Conservation (phyloP, 2,888 invertebrate species). For the Volucella inflata region DNA sequence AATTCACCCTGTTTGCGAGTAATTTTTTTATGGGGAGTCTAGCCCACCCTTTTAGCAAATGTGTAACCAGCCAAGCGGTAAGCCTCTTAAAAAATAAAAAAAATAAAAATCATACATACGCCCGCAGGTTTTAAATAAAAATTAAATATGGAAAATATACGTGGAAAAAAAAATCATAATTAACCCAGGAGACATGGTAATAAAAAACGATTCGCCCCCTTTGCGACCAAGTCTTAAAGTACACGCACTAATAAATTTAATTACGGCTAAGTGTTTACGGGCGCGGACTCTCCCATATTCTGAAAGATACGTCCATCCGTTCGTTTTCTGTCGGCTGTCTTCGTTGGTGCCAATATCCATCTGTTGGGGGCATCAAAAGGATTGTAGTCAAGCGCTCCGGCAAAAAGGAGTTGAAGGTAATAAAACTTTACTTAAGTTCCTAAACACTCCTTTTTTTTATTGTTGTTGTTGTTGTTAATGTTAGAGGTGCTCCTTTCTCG, state of each 20-base stretch:
- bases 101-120: neutral
- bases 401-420: conserved; percentile 22
- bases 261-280: conserved; percentile 64
- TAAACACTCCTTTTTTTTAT: conserved; percentile 61
- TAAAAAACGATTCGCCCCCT: neutral
- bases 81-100: conserved; percentile 16
- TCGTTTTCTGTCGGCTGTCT: neutral
- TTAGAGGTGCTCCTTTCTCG: neutral
- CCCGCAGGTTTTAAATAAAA: neutral
- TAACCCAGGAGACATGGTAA: no score
- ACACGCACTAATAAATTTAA: conserved; percentile 73
- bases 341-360: conserved; percentile 1
- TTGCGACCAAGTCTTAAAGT: conserved; percentile 42
- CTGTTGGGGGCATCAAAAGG: conserved; percentile 35
- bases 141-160: conserved; percentile 1
- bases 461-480: no score
- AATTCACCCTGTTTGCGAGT: conserved; percentile 21
- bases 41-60: conserved; percentile 25
- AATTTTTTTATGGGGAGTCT: neutral
- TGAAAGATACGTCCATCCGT: neutral
- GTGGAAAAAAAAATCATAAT: conserved; percentile 7
- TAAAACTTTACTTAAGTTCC: conserved; percentile 56
- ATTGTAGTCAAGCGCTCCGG: conserved; percentile 15
- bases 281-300: conserved; percentile 37
- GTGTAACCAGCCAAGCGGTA: conserved; percentile 31